Percentiles rank a stretch among this genome's conserved stretches.
phyloP scores from a whole-genome alignment of 1,140 invertebrate genomes.

The Drosophila aff. region DNA sequence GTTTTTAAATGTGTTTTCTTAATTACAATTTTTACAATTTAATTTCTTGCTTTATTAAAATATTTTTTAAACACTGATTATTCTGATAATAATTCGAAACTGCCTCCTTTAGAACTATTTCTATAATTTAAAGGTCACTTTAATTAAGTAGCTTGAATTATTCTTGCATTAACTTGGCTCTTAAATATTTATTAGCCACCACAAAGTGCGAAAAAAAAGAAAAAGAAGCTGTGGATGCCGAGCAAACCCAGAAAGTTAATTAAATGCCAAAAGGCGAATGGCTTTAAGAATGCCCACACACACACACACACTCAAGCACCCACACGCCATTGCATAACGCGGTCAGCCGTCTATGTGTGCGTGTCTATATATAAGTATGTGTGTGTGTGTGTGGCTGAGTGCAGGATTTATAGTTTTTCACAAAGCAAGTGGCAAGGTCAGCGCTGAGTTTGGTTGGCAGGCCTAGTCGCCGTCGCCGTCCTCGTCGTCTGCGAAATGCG shows the following conservation, averaged over 20 bases:
- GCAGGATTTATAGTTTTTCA: slow-evolving; percentile 36
- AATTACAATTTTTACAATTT: too few relatives aligned
- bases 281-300: slow-evolving; percentile 27
- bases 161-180: slow-evolving; percentile 14
- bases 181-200: slow-evolving; percentile 32
- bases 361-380: not conserved
- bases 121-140: not conserved
- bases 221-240: not conserved
- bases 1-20: too few relatives aligned
- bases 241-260: slow-evolving; percentile 44
- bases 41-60: too few relatives aligned
- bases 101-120: not conserved
- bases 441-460: slow-evolving; percentile 35
- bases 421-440: slow-evolving; percentile 45
- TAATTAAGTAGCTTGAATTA: slow-evolving; percentile 10
- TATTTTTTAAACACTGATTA: not conserved
- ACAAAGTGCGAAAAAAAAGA: not conserved
- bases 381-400: not conserved
- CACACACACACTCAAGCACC: slow-evolving; percentile 4
- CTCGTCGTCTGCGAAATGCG: slow-evolving; percentile 22
- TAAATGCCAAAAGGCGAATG: slow-evolving; percentile 49
- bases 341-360: slow-evolving; percentile 29
- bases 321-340: slow-evolving; percentile 27
- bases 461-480: slow-evolving; percentile 19
- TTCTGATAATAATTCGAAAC: not conserved